Percentiles rank a stretch among this genome's conserved stretches.
Conservation (phyloP, 2,797 vertebrate genomes). For the Molossus molossus region DNA sequence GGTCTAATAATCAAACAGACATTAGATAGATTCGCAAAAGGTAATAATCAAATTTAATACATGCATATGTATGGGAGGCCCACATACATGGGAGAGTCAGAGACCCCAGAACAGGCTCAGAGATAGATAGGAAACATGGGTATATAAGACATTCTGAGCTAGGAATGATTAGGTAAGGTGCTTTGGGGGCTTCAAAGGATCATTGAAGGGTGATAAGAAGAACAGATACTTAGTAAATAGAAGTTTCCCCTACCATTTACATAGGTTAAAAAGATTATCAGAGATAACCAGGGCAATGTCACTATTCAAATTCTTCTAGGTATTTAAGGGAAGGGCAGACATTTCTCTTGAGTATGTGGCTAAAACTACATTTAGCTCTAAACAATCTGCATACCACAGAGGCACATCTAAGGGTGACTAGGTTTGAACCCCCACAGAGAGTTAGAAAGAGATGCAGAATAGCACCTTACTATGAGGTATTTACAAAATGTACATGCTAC, state of each 20-base stretch:
- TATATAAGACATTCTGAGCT: background rate
- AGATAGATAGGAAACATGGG: background rate
- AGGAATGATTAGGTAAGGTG: background rate
- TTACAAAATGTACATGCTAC: background rate
- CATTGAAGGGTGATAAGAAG: background rate
- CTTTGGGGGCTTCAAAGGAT: background rate
- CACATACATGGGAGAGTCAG: background rate
- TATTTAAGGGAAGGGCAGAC: background rate
- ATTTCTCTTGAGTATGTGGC: background rate
- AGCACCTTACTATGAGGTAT: background rate
- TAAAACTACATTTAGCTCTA: background rate
- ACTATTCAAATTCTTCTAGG: background rate
- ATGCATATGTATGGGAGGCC: background rate
- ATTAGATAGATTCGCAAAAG: background rate
- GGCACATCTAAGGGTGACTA: background rate
- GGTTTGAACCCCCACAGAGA: background rate
- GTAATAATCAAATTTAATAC: background rate
- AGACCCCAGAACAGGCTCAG: background rate
- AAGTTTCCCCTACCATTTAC: background rate
- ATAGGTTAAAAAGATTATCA: background rate
- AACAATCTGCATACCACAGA: background rate
- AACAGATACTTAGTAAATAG: background rate
- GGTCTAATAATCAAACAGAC: background rate
- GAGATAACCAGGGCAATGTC: background rate
- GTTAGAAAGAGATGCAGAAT: background rate